Evolutionary conservation across 1,140 invertebrate genomes (phyloP), one percentile per base, ranked within the genome.

Genomic region (Euura lappo): DNA sequence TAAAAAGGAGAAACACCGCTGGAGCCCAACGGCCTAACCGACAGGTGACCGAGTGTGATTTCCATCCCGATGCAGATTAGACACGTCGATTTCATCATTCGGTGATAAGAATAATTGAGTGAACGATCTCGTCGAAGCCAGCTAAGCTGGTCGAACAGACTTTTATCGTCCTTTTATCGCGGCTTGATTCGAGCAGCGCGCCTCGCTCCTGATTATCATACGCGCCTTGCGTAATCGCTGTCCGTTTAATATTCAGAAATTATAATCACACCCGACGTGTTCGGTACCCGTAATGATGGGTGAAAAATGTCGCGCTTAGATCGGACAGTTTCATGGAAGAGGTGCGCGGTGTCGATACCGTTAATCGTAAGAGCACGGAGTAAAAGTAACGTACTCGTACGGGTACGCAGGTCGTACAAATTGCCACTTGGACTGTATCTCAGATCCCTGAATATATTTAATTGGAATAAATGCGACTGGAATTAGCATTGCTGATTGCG

Each of bases 381-480:
- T 28, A 28, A 28, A 28, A 28, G 28, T 28, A 28, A 28, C 28
- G 28, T 28, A 28, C 28, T 28, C 1, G 28, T 28, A 28, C 65
- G 69, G 68, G 78, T 78, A 78, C 79, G 74, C 71, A 79, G 70
- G 78, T 74, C 76, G 76, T 79, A 79, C 79, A 79, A 79, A 79
- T 79, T 79, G 79, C 78, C 76, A 79, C 79, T 79, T 76, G 79
- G 75, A 76, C 79, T 78, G 78, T 79, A 79, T 79, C 79, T 79
- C 45, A 11, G 28, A 72, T 70, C 71, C 71, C 71, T 73, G 74
- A 78, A 79, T 76, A 79, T 79, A 79, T 79, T 79, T 79, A 79
- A 79, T 79, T 79, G 78, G 78, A 79, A 79, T 79, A 79, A 79
- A 79, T 79, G 79, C 79, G 76, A 72, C 74, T 70, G 72, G 79